Conservation (phyloP, 1,140 invertebrate genomes). For the Orius insidiosus region DNA sequence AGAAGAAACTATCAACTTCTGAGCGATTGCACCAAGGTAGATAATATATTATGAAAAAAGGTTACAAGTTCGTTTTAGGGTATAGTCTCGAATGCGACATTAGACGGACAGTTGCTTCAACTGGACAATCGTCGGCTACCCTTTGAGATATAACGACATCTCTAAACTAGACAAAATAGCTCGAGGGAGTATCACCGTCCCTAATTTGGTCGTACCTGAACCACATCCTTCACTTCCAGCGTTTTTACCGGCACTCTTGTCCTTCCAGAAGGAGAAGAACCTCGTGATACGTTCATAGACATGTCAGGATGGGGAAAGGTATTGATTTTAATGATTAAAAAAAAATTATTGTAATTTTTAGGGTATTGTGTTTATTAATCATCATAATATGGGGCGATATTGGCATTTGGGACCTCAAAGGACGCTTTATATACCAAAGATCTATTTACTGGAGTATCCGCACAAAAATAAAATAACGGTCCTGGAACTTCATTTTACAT, state of each 20-base stretch:
- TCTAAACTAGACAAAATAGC: constrained; percentile 5
- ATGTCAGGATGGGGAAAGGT: constrained; percentile 18
- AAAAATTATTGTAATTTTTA: constrained; percentile 20
- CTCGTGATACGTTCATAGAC: constrained; percentile 15
- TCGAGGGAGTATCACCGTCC: background rate
- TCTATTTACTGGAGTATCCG: constrained; percentile 7
- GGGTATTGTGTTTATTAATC: constrained; percentile 55
- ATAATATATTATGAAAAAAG: too few species aligned
- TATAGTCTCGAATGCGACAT: constrained; percentile 15
- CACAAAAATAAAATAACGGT: constrained; percentile 9
- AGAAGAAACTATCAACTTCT: constrained; percentile 40
- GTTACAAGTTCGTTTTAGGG: constrained; percentile 14
- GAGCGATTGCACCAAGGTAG: constrained; percentile 13
- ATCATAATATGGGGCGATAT: constrained; percentile 55
- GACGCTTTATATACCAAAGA: constrained; percentile 50
- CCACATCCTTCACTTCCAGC: background rate
- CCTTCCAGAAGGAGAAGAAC: background rate
- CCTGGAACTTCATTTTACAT: constrained; percentile 10
- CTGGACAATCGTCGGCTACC: constrained; percentile 16
- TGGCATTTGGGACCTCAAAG: constrained; percentile 59
- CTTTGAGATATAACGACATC: constrained; percentile 14
- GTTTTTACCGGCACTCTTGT: background rate
- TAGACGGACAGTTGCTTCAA: constrained; percentile 10
- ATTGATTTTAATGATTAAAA: too few species aligned
- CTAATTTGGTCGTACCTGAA: background rate